phyloP scores from a whole-genome alignment of 2,113 vertebrate species.

The Syrrhaptes paradoxus region DNA sequence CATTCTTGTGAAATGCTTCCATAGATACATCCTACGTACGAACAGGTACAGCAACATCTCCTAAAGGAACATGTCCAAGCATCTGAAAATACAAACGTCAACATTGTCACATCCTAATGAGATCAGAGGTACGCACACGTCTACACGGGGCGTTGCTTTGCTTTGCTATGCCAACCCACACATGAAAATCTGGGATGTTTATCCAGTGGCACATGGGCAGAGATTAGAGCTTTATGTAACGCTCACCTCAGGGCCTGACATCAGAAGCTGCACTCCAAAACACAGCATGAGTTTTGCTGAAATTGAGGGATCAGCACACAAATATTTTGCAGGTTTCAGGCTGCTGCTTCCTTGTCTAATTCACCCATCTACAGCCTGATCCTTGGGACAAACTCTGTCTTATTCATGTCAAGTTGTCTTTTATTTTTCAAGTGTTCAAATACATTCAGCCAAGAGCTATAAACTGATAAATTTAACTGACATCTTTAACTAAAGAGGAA shows the following conservation, averaged over 20 bases:
- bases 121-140: background rate
- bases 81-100: background rate
- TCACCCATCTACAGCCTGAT: background rate
- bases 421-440: background rate
- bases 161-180: background rate
- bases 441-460: background rate
- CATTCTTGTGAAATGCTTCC: background rate
- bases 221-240: background rate
- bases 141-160: background rate
- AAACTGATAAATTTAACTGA: background rate
- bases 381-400: background rate
- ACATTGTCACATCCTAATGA: background rate
- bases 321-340: background rate
- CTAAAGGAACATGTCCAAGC: background rate
- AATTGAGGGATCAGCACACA: background rate
- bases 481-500: background rate
- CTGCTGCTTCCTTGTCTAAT: background rate
- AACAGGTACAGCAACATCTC: background rate
- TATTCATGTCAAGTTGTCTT: fast-evolving
- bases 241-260: background rate
- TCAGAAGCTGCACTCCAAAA: background rate
- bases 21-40: background rate
- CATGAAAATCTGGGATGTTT: background rate
- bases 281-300: background rate
- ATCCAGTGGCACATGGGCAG: fast-evolving